A percentile compares a stretch with the other conserved stretches of the same genome.
These are phyloP conservation scores for Enteromius argenteus DNA, from an alignment of 2,797 vertebrate genomes.

Conservation along the genomic window DNA sequence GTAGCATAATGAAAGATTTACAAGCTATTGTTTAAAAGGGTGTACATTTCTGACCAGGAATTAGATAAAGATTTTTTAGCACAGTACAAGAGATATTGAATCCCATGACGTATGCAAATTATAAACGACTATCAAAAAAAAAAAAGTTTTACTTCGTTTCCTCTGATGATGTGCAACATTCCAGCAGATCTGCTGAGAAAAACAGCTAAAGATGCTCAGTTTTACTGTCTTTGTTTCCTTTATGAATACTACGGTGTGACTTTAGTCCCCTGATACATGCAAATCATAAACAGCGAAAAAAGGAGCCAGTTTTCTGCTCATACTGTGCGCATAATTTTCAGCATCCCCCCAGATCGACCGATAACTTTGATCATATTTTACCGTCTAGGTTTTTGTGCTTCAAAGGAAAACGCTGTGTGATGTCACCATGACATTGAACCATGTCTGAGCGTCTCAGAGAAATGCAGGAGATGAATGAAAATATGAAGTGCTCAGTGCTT, in stretches of 20 bases:
- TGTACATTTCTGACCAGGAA: neutral
- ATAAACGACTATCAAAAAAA: neutral
- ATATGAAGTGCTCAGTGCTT: slow-evolving; percentile 50
- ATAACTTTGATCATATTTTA: slow-evolving; percentile 40
- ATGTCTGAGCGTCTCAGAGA: neutral
- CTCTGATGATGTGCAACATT: neutral
- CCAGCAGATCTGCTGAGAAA: neutral
- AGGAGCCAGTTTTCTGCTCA: slow-evolving; percentile 30
- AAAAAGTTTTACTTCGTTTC: neutral
- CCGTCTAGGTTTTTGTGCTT: slow-evolving; percentile 32
- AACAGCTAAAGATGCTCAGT: neutral
- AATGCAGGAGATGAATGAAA: slow-evolving; percentile 33
- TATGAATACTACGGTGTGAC: slow-evolving; percentile 12
- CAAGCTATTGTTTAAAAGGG: neutral
- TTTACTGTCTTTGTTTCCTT: slow-evolving; percentile 7
- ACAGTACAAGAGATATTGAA: neutral
- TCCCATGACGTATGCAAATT: slow-evolving; percentile 14
- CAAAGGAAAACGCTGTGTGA: slow-evolving; percentile 7
- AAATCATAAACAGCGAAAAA: slow-evolving; percentile 7
- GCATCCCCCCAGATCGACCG: slow-evolving; percentile 5
- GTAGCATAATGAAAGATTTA: neutral
- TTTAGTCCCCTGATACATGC: slow-evolving; percentile 22
- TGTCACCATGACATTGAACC: slow-evolving; percentile 36
- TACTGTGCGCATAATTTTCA: neutral
- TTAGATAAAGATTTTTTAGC: neutral